Percentiles rank a stretch among this genome's conserved stretches.
phyloP scores from a whole-genome alignment of 2,888 invertebrate species.

The Nemotelus pantherinus region DNA sequence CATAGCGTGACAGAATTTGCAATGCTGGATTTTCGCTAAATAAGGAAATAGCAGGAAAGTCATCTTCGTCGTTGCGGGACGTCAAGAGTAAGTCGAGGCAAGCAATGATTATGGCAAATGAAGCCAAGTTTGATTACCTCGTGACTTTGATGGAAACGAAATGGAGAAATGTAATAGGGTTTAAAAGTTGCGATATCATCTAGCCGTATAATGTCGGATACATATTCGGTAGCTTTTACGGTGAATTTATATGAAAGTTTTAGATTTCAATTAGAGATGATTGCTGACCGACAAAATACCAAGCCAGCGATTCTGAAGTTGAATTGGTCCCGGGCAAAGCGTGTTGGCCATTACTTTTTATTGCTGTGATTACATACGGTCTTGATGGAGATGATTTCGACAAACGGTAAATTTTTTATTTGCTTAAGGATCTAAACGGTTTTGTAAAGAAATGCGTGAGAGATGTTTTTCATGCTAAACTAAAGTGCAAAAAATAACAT shows the following conservation, averaged over 20 bases:
- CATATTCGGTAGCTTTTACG: background rate
- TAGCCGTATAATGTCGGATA: background rate
- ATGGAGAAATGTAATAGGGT: constrained; percentile 8
- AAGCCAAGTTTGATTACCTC: constrained; percentile 5
- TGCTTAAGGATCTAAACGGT: too few relatives aligned
- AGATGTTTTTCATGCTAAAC: too few relatives aligned
- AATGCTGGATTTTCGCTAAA: constrained; percentile 11
- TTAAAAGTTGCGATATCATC: constrained; percentile 24
- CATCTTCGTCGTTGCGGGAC: background rate
- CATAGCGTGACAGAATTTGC: constrained; percentile 14
- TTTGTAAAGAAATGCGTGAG: too few relatives aligned
- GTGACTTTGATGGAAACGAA: background rate
- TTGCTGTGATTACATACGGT: too few relatives aligned
- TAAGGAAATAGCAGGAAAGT: background rate
- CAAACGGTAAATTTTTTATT: too few relatives aligned
- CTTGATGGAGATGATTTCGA: too few relatives aligned
- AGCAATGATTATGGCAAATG: constrained; percentile 11
- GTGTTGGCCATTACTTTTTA: too few relatives aligned
- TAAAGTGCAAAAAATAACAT: too few relatives aligned
- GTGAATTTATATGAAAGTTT: background rate
- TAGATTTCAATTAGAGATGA: background rate
- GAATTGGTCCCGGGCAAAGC: too few relatives aligned
- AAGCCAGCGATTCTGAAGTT: too few relatives aligned
- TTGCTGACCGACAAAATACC: background rate
- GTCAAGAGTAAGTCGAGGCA: background rate